These are phyloP conservation scores for Ceuthmochares aereus DNA, from an alignment of 2,113 vertebrate genomes.

Conservation along the genomic window DNA sequence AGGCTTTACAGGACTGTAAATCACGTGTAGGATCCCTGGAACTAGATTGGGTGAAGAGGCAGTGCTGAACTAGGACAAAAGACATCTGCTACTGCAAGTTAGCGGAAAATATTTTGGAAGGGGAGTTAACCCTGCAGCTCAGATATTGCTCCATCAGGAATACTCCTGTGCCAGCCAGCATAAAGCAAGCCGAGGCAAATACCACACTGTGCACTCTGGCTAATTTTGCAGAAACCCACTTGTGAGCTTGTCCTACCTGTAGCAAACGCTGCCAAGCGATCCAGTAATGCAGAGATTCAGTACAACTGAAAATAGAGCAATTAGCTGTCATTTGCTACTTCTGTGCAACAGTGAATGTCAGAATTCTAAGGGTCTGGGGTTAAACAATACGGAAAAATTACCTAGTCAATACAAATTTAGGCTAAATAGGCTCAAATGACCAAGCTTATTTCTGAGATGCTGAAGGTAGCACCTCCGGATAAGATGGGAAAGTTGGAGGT, in stretches of 20 bases:
- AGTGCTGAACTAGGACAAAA: neutral
- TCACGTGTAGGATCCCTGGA: neutral
- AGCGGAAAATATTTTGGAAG: neutral
- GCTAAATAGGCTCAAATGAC: neutral
- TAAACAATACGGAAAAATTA: neutral
- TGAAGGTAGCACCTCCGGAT: neutral
- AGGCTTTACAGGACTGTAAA: neutral
- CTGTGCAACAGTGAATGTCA: too few species aligned
- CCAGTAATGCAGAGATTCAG: neutral
- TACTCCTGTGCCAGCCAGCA: neutral
- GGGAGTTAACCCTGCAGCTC: neutral
- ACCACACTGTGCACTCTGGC: neutral
- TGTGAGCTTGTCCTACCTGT: neutral
- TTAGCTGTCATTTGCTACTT: neutral
- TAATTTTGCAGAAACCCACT: neutral
- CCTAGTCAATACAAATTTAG: neutral
- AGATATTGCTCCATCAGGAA: neutral
- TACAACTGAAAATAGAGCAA: neutral
- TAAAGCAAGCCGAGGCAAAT: neutral
- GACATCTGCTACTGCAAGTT: neutral
- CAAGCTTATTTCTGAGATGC: neutral
- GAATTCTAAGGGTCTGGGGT: neutral
- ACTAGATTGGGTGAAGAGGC: neutral
- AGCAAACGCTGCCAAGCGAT: neutral
- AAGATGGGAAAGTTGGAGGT: neutral